These are phyloP conservation scores for Metridium senile DNA, from an alignment of 92 coral and sea anemone genomes.

Conservation along the genomic window DNA sequence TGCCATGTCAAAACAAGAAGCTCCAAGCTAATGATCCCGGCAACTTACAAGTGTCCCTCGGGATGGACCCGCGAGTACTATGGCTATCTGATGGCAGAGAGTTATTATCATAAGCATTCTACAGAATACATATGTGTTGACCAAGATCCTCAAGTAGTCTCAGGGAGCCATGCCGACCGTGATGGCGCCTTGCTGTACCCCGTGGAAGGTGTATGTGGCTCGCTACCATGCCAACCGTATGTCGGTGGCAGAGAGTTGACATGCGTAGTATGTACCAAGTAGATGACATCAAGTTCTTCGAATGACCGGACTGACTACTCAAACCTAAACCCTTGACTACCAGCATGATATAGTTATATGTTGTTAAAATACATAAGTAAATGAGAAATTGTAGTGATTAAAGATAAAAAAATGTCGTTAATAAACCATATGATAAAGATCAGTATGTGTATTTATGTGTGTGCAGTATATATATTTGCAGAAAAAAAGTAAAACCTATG, in stretches of 20 bases:
- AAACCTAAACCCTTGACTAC: no score
- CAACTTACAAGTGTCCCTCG: constrained; percentile 64
- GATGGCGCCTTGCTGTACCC: constrained; percentile 60
- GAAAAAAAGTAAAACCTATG: no score
- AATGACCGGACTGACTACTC: no score
- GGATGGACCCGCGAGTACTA: constrained; percentile 77
- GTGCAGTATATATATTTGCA: no score
- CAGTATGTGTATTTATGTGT: no score
- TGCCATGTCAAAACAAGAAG: constrained; percentile 72
- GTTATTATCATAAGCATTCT: constrained; percentile 14
- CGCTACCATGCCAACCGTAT: constrained; percentile 43
- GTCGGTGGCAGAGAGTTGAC: constrained; percentile 52
- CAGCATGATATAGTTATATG: no score
- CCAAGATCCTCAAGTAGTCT: constrained; percentile 29
- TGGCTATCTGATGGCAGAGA: constrained; percentile 70
- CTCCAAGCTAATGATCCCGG: constrained; percentile 67
- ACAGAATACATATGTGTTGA: constrained; percentile 58
- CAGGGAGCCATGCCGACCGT: constrained; percentile 14
- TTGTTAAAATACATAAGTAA: no score
- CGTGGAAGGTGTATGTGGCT: constrained; percentile 50
- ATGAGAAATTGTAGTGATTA: no score
- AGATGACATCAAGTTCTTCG: no score
- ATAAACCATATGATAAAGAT: no score
- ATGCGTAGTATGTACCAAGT: constrained; percentile 72
- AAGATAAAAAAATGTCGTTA: no score